These are phyloP conservation scores for Koerneria pararmatus DNA, from an alignment of 2,888 invertebrate species.

Conservation along the genomic window DNA sequence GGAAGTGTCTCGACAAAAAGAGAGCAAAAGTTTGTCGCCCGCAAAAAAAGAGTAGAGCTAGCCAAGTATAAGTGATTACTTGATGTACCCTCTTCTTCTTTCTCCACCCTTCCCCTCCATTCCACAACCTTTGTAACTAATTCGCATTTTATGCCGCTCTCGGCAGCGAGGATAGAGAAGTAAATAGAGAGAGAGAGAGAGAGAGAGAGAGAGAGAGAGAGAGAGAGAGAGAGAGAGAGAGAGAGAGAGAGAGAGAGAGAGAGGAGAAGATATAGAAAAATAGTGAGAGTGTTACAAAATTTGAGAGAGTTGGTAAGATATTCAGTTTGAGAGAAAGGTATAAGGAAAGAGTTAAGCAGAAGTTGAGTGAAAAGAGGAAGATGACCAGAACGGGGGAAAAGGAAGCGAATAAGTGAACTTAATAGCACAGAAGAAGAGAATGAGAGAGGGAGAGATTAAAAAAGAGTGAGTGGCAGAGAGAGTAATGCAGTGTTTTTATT, in stretches of 20 bases:
- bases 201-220: not conserved
- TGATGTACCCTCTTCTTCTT: not conserved
- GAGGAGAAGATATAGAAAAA: too few species aligned
- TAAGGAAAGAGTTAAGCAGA: not conserved
- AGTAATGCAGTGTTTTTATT: too few species aligned
- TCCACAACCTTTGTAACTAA: not conserved
- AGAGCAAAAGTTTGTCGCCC: too few species aligned
- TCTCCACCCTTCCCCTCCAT: too few species aligned
- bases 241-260: not conserved
- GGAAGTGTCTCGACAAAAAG: too few species aligned
- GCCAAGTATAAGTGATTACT: not conserved
- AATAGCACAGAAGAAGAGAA: not conserved
- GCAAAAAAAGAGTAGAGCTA: too few species aligned
- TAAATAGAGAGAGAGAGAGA: not conserved
- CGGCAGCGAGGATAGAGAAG: not conserved
- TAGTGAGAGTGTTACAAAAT: too few species aligned
- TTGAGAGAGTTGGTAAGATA: too few species aligned
- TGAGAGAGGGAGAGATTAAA: conserved; percentile 3
- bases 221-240: not conserved
- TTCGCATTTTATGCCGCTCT: not conserved
- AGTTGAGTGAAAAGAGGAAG: not conserved
- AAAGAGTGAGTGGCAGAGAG: not conserved
- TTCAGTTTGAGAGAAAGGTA: not conserved
- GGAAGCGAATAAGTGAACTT: conserved; percentile 1
- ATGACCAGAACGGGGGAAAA: not conserved